Evolutionary conservation across 2,888 invertebrate species (phyloP), one percentile per base, ranked within the genome.

Genomic region (Hirtodrosophila alboralis): DNA sequence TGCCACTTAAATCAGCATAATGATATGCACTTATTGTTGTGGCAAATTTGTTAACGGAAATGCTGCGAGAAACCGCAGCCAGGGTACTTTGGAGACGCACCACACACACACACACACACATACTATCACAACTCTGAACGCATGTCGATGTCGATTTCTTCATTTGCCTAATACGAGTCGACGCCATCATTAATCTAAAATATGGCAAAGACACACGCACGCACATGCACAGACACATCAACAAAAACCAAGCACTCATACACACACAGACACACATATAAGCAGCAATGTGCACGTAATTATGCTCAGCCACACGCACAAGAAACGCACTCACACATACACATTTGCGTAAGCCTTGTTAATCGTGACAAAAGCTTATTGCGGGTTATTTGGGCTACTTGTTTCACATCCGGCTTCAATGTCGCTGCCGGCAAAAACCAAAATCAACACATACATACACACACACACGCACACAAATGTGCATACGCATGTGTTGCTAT

Each of bases 361-460:
- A 86, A 83, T 86, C 81, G 81, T 86, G 81, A 83, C 86, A 83
- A 83, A 83, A 86, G 86, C 86, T 86, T 84, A 80, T 80, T 80
- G 79, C 79, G 79, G 79, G 85, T 80, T 80, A 80, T 80, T 80
- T 80, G 84, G 79, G 84, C 79, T 85, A 80, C 79, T 80, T 80
- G 79, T 83, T 86, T 86, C 79, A 62, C 84, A 86, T 81, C 68
- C 83, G 80, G 71, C 75, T 77, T 62, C 77, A 77, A 69, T 75
- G 83, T 66, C 60, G 64, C 71, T 64, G 75, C 61, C 77, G 57
- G 67, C 78, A 68, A 74, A 80, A 69, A 76, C 68, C 69, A 76
- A 80, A 80, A 84, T 78, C 81, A 76, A 84, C 84, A 84, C 64
- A 79, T 41, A 43, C 37, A 34, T 47, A 57, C 34, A n/a, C 41